A percentile compares a stretch with the other conserved stretches of the same genome.
These are phyloP conservation scores for Drosophila ironensis DNA, from an alignment of 1,140 invertebrate genomes.

Conservation along the genomic window DNA sequence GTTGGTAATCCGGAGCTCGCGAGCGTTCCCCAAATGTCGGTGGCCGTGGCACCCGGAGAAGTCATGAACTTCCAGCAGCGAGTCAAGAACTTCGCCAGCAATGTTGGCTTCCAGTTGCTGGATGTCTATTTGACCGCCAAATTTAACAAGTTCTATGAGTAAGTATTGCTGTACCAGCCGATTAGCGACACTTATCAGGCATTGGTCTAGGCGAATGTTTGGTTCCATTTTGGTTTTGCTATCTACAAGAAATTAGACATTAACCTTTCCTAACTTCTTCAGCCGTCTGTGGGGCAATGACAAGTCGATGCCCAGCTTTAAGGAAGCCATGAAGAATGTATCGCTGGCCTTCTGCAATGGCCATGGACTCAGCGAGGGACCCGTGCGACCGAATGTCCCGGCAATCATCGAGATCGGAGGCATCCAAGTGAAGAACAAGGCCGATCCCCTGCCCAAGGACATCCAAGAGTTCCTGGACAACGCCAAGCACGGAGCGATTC, in stretches of 20 bases:
- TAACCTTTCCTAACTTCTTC: neutral
- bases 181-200: too few relatives aligned
- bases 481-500: conserved; percentile 83
- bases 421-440: conserved; percentile 80
- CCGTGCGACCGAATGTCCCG: conserved; percentile 77
- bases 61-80: conserved; percentile 58
- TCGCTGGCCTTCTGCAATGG: conserved; percentile 68
- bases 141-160: conserved; percentile 43
- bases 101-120: conserved; percentile 9
- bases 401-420: conserved; percentile 82
- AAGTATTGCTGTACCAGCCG: conserved; percentile 6
- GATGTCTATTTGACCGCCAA: conserved; percentile 2
- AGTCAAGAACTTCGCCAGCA: conserved; percentile 35
- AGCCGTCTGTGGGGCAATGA: conserved; percentile 46
- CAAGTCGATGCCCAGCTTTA: conserved; percentile 35
- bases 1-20: conserved; percentile 59
- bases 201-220: too few relatives aligned
- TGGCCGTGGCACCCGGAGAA: conserved; percentile 24
- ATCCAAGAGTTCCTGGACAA: conserved; percentile 83
- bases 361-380: conserved; percentile 70
- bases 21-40: conserved; percentile 52
- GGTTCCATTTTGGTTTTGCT: too few relatives aligned
- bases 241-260: neutral
- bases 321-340: conserved; percentile 56
- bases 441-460: conserved; percentile 81